Percentiles rank a stretch among this genome's conserved stretches.
Evolutionary conservation across 2,888 invertebrate species (phyloP).

Genomic region (Amphipyra berbera): DNA sequence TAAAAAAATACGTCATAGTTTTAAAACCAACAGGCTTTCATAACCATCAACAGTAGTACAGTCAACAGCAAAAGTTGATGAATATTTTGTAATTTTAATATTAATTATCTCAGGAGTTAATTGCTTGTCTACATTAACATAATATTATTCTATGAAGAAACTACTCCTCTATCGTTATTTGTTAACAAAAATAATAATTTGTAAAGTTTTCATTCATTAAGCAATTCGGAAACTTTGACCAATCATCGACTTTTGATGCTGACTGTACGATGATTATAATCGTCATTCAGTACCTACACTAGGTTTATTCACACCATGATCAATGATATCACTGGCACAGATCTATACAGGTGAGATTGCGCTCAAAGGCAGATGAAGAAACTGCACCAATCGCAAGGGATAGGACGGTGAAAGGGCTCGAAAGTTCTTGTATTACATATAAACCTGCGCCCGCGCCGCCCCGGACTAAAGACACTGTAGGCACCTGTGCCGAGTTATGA

Average conservation of each 20-base stretch:
- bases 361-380: conserved; percentile 59
- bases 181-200: too few relatives aligned
- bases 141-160: too few relatives aligned
- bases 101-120: too few relatives aligned
- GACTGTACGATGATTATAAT: conserved; percentile 42
- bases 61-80: too few relatives aligned
- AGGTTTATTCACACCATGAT: conserved; percentile 35
- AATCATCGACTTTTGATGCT: too few relatives aligned
- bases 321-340: conserved; percentile 47
- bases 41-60: too few relatives aligned
- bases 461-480: conserved; percentile 19
- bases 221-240: too few relatives aligned
- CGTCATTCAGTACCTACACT: conserved; percentile 35
- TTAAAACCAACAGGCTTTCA: conserved; percentile 32
- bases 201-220: too few relatives aligned
- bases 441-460: conserved; percentile 58
- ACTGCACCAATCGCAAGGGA: conserved; percentile 63
- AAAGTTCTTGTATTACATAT: conserved; percentile 66
- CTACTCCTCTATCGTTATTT: too few relatives aligned
- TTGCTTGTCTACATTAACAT: too few relatives aligned
- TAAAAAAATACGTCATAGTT: conserved; percentile 24
- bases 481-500: conserved; percentile 24
- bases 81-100: too few relatives aligned
- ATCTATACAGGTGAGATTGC: conserved; percentile 55
- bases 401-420: conserved; percentile 79